Evolutionary conservation across 2,113 vertebrate genomes (phyloP).

Genomic region (Toxostoma redivivum): DNA sequence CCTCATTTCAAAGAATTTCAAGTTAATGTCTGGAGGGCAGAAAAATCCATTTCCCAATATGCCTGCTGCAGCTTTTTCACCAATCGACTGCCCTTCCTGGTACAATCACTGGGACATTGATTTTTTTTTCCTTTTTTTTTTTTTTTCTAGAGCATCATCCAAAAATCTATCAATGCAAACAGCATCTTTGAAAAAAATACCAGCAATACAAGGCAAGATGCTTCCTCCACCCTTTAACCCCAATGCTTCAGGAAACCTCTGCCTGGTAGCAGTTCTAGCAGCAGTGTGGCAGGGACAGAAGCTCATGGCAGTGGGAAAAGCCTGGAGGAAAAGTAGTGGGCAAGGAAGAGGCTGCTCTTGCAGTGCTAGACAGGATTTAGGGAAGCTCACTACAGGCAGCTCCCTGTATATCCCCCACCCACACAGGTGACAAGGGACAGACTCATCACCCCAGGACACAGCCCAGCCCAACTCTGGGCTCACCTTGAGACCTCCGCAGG

Average conservation of each 20-base stretch:
- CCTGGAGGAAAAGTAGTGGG: neutral
- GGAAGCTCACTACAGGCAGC: neutral
- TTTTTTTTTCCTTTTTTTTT: constrained; percentile 64
- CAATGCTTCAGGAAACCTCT: neutral
- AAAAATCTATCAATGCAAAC: constrained; percentile 88
- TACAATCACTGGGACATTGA: constrained; percentile 85
- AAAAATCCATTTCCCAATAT: constrained; percentile 94
- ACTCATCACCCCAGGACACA: neutral
- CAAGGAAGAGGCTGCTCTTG: neutral
- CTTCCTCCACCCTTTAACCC: constrained; percentile 29
- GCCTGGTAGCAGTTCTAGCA: neutral
- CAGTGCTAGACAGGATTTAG: rapidly evolving
- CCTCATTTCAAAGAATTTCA: constrained; percentile 86
- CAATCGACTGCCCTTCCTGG: constrained; percentile 86
- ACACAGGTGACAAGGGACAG: neutral
- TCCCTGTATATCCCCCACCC: rapidly evolving
- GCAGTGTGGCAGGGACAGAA: neutral
- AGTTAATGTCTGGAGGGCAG: constrained; percentile 84
- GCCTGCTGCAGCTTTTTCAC: constrained; percentile 80
- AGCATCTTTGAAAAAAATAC: constrained; percentile 62
- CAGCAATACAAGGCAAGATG: neutral
- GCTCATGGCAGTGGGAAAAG: rapidly evolving
- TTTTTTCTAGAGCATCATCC: constrained; percentile 79
- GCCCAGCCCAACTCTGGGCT: neutral
- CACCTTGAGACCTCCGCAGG: neutral